A percentile compares a stretch with the other conserved stretches of the same genome.
Evolutionary conservation across 1,140 invertebrate genomes (phyloP).

Genomic region (Drosophila tani): DNA sequence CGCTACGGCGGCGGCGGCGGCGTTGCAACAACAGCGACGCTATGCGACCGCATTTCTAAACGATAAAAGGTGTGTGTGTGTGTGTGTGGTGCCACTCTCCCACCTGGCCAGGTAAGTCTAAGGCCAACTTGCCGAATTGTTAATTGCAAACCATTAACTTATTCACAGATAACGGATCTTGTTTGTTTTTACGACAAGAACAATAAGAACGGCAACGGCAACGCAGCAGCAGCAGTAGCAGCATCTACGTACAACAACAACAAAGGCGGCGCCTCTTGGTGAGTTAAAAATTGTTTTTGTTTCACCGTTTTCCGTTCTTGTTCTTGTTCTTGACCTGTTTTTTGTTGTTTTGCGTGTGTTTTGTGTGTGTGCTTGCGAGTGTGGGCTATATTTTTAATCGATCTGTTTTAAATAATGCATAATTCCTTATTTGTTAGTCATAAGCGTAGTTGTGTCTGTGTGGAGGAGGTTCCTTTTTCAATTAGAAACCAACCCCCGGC

Average conservation of each 20-base stretch:
- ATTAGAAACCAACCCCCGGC: slow-evolving; percentile 42
- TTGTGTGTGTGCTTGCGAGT: slow-evolving; percentile 1
- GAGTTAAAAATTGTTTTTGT: slow-evolving; percentile 45
- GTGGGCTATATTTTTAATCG: slow-evolving; percentile 33
- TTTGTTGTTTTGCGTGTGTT: slow-evolving; percentile 15
- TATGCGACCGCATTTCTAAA: slow-evolving; percentile 68
- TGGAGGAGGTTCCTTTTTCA: slow-evolving; percentile 27
- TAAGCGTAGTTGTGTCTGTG: slow-evolving; percentile 38
- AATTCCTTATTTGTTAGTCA: slow-evolving; percentile 38
- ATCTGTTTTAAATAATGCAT: slow-evolving; percentile 49
- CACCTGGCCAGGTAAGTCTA: slow-evolving; percentile 16
- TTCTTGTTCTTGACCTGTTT: slow-evolving; percentile 45
- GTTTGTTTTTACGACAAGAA: slow-evolving; percentile 32
- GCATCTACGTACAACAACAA: slow-evolving; percentile 10
- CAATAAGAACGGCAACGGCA: slow-evolving; percentile 15
- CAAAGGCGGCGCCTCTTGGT: slow-evolving; percentile 39
- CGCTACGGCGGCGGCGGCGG: slow-evolving; percentile 30
- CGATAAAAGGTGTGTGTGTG: slow-evolving; percentile 30
- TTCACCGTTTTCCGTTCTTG: slow-evolving; percentile 43
- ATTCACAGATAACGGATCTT: slow-evolving; percentile 37
- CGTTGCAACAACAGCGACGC: slow-evolving; percentile 60
- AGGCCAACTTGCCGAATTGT: slow-evolving; percentile 34
- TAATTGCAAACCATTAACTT: slow-evolving; percentile 20
- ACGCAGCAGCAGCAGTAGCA: not conserved
- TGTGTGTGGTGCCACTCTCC: slow-evolving; percentile 16